Base-by-base conservation (phyloP, 2,888 invertebrate genomes). In the Rhimphoctona megacephalus region DNA sequence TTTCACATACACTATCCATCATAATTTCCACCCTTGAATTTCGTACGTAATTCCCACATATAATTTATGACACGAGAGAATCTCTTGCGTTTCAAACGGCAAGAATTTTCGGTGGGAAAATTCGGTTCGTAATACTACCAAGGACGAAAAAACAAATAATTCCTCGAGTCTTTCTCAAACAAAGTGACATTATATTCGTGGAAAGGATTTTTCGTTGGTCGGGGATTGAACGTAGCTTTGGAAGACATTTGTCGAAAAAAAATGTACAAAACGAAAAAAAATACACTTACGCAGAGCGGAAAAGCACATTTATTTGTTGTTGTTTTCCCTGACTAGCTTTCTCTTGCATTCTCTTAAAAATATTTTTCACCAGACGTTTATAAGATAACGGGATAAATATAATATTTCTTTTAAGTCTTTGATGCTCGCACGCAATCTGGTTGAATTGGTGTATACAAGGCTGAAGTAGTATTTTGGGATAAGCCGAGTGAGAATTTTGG, bases 271-370 rank as follows among this genome's bases (percentile, higher is more conserved):
- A 25, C n/a, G 25, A 17, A 52, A n/a, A n/a, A 73, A 54, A 54
- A 54, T 30, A 74, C 49, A 57, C 19, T 57, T 83, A 76, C 76
- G 74, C 74, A 79, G 84, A 85, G 81, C 79, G 84, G 82, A 33
- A 88, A 84, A 87, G 86, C 81, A 88, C 83, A 86, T 88, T 86
- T 88, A 89, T 88, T 89, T 83, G 61, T 61, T 89, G 85, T 83
- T 85, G 72, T 87, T 76, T 83, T 85, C 83, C 81, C 87, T 89
- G 88, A 89, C 88, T 88, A 86, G 36, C 79, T 85, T 84, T 77
- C 82, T 82, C 25, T 46, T 46, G 80, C 87, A 87, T 83, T 87
- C 86, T 86, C 80, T 87, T 85, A 64, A 85, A 87, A 87, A 85
- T 77, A 79, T 81, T 82, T 85, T 87, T 76, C n/a, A 66, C 72